A percentile compares a stretch with the other conserved stretches of the same genome.
These are phyloP conservation scores for Pinna nobilis DNA, from an alignment of 1,140 invertebrate species.

Conservation along the genomic window DNA sequence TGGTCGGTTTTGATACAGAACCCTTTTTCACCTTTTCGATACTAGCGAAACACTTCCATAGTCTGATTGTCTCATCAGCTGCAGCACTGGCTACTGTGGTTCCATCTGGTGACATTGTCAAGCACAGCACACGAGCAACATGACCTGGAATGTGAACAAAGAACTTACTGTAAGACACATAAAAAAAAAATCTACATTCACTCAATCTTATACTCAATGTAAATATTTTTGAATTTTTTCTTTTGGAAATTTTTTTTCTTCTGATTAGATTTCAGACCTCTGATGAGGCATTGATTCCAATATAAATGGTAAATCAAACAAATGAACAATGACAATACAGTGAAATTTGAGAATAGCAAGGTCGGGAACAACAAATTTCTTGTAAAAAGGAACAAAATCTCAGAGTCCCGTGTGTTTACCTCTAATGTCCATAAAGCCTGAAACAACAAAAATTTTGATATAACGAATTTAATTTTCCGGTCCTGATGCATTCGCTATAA, in stretches of 20 bases:
- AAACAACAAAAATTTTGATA: too few relatives aligned
- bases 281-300: not conserved
- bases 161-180: not conserved
- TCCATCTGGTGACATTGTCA: slow-evolving; percentile 95
- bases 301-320: not conserved
- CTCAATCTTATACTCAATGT: too few relatives aligned
- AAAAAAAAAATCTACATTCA: not conserved
- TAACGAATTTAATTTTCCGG: too few relatives aligned
- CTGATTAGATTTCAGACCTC: not conserved
- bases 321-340: not conserved
- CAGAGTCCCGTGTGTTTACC: too few relatives aligned
- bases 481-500: too few relatives aligned
- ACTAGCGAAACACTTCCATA: slow-evolving; percentile 93
- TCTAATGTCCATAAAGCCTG: not conserved
- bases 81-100: slow-evolving; percentile 93
- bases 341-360: too few relatives aligned
- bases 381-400: too few relatives aligned
- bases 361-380: too few relatives aligned
- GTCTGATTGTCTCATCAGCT: slow-evolving; percentile 94
- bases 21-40: slow-evolving; percentile 15
- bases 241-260: too few relatives aligned
- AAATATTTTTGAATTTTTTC: too few relatives aligned
- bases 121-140: slow-evolving; percentile 89
- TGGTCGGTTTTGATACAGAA: too few relatives aligned
- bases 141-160: slow-evolving; percentile 80